phyloP scores from a whole-genome alignment of 1,140 invertebrate genomes.

The Leucophenga varia region DNA sequence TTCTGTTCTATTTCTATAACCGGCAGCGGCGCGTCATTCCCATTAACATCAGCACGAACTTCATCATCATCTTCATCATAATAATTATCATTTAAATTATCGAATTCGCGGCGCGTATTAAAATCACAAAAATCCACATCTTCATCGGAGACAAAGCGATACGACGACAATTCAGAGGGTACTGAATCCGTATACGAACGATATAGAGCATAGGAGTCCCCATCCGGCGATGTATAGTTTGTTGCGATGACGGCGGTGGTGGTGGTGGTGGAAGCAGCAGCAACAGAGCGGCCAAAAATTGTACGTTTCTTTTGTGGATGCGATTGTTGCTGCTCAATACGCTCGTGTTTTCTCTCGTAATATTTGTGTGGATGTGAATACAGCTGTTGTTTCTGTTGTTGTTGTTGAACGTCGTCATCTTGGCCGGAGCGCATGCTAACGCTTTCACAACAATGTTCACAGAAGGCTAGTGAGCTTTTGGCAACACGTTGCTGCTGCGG shows the following conservation, averaged over 20 bases:
- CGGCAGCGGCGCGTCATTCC: conserved; percentile 38
- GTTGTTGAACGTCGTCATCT: conserved; percentile 19
- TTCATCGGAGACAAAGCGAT: conserved; percentile 52
- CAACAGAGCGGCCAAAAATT: conserved; percentile 6
- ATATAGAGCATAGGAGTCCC: conserved; percentile 36
- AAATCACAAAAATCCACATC: conserved; percentile 26
- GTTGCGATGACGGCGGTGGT: conserved; percentile 3
- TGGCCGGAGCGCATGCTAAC: not conserved
- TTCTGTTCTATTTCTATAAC: conserved; percentile 50
- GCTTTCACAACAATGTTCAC: conserved; percentile 45
- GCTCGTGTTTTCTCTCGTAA: no score
- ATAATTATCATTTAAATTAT: conserved; percentile 14
- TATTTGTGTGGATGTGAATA: conserved; percentile 13
- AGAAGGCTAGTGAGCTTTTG: conserved; percentile 44
- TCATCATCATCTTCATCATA: no score
- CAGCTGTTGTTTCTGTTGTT: conserved; percentile 9
- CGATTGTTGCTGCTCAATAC: no score
- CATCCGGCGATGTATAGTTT: conserved; percentile 18
- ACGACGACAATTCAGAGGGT: conserved; percentile 52
- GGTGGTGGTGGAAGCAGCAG: not conserved
- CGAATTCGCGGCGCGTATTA: not conserved
- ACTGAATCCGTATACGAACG: conserved; percentile 40
- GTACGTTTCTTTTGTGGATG: conserved; percentile 19
- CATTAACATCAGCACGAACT: no score
- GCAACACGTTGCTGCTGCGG: no score